Conservation (phyloP, 2,797 vertebrate genomes). For the Macropus fuliginosus region DNA sequence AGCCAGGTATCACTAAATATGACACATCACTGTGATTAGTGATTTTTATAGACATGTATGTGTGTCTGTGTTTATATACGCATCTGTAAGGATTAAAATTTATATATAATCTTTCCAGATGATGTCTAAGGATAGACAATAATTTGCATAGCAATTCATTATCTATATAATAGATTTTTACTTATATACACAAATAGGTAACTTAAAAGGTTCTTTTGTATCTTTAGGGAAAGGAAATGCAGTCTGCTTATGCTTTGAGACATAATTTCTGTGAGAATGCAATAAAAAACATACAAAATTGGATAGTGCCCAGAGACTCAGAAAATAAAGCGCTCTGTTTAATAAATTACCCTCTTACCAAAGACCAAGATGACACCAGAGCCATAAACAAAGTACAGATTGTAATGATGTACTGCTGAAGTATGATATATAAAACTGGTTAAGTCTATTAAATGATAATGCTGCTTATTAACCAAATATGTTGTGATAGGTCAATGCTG, state of each 20-base stretch:
- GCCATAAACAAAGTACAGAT: conserved; percentile 51
- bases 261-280: neutral
- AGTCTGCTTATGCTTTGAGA: neutral
- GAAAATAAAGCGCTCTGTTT: neutral
- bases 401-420: conserved; percentile 15
- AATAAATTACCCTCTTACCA: conserved; percentile 37
- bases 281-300: neutral
- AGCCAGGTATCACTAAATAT: neutral
- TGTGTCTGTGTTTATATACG: neutral
- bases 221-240: conserved; percentile 36
- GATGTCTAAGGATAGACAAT: neutral
- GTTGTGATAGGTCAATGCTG: conserved; percentile 83
- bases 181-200: neutral
- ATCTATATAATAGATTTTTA: conserved; percentile 14
- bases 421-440: conserved; percentile 54
- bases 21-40: too few relatives aligned
- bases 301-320: neutral
- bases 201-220: conserved; percentile 20
- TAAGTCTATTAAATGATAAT: conserved; percentile 78
- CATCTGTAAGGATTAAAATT: neutral
- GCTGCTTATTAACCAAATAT: conserved; percentile 83
- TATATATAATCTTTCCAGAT: neutral
- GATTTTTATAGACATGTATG: neutral
- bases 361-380: conserved; percentile 52
- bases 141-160: conserved; percentile 44